Conservation (phyloP, 2,113 vertebrate species). For the Leptocoma aspasia region DNA sequence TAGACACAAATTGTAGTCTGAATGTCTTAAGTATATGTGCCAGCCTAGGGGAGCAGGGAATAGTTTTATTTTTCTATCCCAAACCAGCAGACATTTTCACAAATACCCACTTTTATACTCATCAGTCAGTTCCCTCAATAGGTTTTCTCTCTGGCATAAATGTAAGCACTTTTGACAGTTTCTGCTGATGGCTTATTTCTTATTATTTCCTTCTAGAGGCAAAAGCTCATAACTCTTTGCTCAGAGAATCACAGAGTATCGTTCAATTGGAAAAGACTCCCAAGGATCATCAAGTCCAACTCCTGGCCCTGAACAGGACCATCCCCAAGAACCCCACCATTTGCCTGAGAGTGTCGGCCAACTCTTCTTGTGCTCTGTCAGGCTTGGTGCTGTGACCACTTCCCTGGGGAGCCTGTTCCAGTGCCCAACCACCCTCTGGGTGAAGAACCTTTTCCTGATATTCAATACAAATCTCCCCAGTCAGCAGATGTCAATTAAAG, state of each 20-base stretch:
- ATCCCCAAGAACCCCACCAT: neutral
- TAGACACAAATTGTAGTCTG: neutral
- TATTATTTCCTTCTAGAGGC: neutral
- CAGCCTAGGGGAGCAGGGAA: neutral
- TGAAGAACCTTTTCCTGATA: neutral
- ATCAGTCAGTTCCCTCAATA: neutral
- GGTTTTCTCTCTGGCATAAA: neutral
- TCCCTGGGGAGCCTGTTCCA: neutral
- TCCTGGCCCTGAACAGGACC: neutral
- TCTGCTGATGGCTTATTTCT: neutral
- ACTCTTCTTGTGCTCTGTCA: neutral
- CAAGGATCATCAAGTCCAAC: neutral
- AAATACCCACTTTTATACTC: neutral
- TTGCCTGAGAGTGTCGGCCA: neutral
- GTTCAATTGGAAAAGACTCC: neutral
- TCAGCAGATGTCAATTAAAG: neutral
- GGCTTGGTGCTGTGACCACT: neutral
- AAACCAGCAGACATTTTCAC: neutral
- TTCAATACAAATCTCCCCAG: fast-evolving
- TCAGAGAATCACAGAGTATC: neutral
- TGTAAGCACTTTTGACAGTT: neutral
- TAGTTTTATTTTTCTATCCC: neutral
- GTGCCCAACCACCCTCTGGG: too few species aligned
- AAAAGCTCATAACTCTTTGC: neutral
- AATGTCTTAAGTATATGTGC: neutral